These are phyloP conservation scores for Carpatolechia fugitivella DNA, from an alignment of 2,888 invertebrate genomes.

Conservation along the genomic window DNA sequence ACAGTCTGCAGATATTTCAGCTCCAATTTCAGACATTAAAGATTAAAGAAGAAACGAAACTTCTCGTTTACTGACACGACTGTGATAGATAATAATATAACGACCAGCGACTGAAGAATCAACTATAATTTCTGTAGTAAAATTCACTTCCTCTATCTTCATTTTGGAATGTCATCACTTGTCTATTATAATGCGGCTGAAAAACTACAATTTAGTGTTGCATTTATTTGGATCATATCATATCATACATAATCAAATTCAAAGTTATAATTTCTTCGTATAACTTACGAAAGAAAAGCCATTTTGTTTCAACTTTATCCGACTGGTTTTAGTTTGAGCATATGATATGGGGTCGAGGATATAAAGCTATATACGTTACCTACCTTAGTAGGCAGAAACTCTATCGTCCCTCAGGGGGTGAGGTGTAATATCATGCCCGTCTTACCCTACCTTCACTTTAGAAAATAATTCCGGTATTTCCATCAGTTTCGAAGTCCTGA, in stretches of 20 bases:
- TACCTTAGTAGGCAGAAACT: constrained; percentile 2
- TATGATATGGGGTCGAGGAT: not conserved
- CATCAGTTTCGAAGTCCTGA: not conserved
- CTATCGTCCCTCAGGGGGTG: constrained; percentile 2
- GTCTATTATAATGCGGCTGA: too few species aligned
- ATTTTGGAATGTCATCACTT: too few species aligned
- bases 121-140: too few species aligned
- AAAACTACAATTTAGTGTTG: too few species aligned
- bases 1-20: constrained; percentile 6
- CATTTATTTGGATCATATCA: too few species aligned
- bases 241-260: too few species aligned
- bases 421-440: constrained; percentile 6
- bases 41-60: constrained; percentile 3
- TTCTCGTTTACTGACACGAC: constrained; percentile 1
- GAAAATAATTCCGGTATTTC: not conserved
- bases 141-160: too few species aligned
- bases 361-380: not conserved
- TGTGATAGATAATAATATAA: not conserved
- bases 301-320: not conserved
- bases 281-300: not conserved
- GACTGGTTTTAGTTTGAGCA: constrained; percentile 1
- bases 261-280: not conserved
- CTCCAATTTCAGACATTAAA: not conserved
- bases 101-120: not conserved
- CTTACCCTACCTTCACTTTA: constrained; percentile 1